A percentile compares a stretch with the other conserved stretches of the same genome.
phyloP scores from a whole-genome alignment of 2,888 invertebrate genomes.

The Phoronis australis region DNA sequence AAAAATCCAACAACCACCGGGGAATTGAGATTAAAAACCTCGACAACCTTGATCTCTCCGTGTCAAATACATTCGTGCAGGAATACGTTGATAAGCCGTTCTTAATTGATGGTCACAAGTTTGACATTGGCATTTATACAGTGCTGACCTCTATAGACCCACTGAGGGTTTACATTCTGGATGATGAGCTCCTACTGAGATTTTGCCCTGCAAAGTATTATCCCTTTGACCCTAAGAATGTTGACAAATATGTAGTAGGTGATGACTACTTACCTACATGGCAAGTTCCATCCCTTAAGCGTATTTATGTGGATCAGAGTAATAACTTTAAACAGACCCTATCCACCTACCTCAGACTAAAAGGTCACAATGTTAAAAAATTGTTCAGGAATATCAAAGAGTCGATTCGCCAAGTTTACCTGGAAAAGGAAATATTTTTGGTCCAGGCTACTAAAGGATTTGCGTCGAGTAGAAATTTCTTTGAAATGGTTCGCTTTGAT shows the following conservation, averaged over 20 bases:
- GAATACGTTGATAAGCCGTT: constrained; percentile 84
- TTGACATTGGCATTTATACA: constrained; percentile 94
- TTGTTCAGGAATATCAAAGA: constrained; percentile 79
- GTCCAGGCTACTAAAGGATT: constrained; percentile 56
- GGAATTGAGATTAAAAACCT: constrained; percentile 73
- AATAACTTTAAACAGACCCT: constrained; percentile 83
- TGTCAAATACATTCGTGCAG: constrained; percentile 78
- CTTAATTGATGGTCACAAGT: constrained; percentile 83
- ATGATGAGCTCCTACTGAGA: constrained; percentile 71
- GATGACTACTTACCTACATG: constrained; percentile 92
- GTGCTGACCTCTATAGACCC: constrained; percentile 87
- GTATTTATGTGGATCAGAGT: constrained; percentile 55
- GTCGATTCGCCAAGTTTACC: constrained; percentile 67
- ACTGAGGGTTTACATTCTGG: constrained; percentile 79
- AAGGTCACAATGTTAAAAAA: constrained; percentile 58
- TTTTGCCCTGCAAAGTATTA: constrained; percentile 85
- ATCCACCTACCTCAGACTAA: constrained; percentile 61
- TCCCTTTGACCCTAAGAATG: constrained; percentile 74
- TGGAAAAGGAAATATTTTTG: constrained; percentile 66
- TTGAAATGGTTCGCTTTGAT: constrained; percentile 93
- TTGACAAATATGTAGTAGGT: constrained; percentile 88
- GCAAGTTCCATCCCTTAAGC: constrained; percentile 64
- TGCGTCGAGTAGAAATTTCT: constrained; percentile 65
- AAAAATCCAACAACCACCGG: constrained; percentile 87
- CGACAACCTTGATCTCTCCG: constrained; percentile 66